These are phyloP conservation scores for Gasterosteus aculeatus DNA, from an alignment of 2,113 vertebrate species.

Conservation along the genomic window DNA sequence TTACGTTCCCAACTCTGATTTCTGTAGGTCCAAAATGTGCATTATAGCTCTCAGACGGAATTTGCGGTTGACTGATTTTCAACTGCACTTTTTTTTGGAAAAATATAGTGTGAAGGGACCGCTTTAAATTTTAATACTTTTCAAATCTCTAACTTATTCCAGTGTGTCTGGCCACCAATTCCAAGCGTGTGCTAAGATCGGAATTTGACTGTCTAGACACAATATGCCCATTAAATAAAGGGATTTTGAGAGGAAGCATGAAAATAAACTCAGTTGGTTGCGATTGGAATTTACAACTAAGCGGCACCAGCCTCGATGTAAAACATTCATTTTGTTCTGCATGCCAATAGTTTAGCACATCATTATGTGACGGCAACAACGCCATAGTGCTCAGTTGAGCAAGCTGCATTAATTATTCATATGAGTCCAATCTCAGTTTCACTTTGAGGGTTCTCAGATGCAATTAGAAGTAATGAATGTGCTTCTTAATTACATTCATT, in stretches of 20 bases:
- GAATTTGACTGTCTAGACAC: constrained; percentile 70
- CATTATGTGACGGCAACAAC: constrained; percentile 47
- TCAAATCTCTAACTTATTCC: constrained; percentile 39
- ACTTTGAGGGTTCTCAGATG: constrained; percentile 77
- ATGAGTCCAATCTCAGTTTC: constrained; percentile 75
- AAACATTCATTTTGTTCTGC: constrained; percentile 37
- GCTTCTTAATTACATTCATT: constrained; percentile 82
- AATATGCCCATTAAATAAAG: constrained; percentile 54
- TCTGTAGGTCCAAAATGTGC: constrained; percentile 47
- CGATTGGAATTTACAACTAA: constrained; percentile 19
- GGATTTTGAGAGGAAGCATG: constrained; percentile 36
- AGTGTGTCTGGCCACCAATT: constrained; percentile 38
- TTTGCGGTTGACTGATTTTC: constrained; percentile 64
- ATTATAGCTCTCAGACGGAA: constrained; percentile 53
- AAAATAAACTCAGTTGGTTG: neutral
- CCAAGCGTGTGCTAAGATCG: constrained; percentile 42
- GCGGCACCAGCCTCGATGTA: neutral
- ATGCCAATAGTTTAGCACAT: constrained; percentile 31
- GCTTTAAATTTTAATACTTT: constrained; percentile 56
- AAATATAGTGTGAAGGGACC: constrained; percentile 55
- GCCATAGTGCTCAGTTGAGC: constrained; percentile 59
- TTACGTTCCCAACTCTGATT: constrained; percentile 53
- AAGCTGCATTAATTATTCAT: constrained; percentile 72
- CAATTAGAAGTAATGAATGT: constrained; percentile 83
- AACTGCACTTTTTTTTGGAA: constrained; percentile 48